Base-by-base conservation (phyloP, 2,797 vertebrate genomes). In the Manis crassicaudata region DNA sequence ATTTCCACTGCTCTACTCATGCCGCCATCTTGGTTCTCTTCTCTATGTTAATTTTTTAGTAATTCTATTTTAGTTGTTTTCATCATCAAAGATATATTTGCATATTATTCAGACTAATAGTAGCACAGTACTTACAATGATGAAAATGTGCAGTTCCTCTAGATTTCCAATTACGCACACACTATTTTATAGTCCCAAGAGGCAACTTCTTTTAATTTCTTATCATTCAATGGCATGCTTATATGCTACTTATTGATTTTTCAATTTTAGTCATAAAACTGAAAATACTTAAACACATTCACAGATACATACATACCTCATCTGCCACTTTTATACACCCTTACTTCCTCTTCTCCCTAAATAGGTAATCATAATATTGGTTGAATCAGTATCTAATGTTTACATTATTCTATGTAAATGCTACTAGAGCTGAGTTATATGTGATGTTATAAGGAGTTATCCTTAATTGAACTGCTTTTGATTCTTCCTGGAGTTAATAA, bases 401-500 rank as follows among this genome's bases (percentile, higher is more conserved):
- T 90, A 77, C 54, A 75, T 79, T 73, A 79, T 82, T 95, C 81
- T 75, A 43, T 87, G n/a, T 82, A 95, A 95, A 25, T 83, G 23
- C 43, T 58, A 52, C 29, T 56, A 89, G 40, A 67, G 52, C 46
- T 92, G 46, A 72, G 17, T 43, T 73, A 32, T 73, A 14, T 46
- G 62, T 94, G 58, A 46, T 76, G 25, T 68, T 63, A 27, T 52
- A 63, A 46, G 60, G 37, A 37, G 50, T 5, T 75, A 58, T 65
- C 32, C 27, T 94, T 90, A 25, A 40, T 86, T 73, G 9, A 16
- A 65, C 62, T 85, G 37, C 37, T 79, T 95, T 87, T 79, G 6
- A 84, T 75, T 92, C 92, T 75, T 94, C 25, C 50, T 88, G 10
- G 7, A 84, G 11, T 73, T 65, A 91, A 40, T 23, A 37, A 35